Percentiles rank a stretch among this genome's conserved stretches.
Evolutionary conservation across 2,113 vertebrate species (phyloP).

Genomic region (Camelus dromedarius): DNA sequence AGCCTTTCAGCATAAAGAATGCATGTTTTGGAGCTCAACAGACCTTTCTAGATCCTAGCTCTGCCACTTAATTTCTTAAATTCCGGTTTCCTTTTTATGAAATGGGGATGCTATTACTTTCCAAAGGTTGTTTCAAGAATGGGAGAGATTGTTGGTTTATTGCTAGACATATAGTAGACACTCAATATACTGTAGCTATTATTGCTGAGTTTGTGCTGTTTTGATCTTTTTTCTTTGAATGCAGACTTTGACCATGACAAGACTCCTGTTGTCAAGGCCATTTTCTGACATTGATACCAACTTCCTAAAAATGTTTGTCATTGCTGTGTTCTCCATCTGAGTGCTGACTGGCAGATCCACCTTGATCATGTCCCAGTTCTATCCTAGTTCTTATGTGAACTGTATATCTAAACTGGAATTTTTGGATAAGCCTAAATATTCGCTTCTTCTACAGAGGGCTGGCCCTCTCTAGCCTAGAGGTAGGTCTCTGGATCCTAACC

Average conservation of each 20-base stretch:
- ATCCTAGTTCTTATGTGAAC: not conserved
- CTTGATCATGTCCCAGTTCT: not conserved
- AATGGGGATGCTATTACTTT: not conserved
- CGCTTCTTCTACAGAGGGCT: not conserved
- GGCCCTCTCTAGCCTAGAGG: not conserved
- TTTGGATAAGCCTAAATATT: not conserved
- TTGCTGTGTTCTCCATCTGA: not conserved
- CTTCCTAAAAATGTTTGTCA: not conserved
- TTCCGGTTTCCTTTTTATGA: not conserved
- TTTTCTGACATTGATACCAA: not conserved
- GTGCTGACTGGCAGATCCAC: not conserved
- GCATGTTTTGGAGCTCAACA: not conserved
- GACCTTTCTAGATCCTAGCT: not conserved
- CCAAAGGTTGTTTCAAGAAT: not conserved
- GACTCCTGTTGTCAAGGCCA: not conserved
- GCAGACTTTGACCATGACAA: not conserved
- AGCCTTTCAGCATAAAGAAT: not conserved
- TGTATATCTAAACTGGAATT: not conserved
- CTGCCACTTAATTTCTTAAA: not conserved
- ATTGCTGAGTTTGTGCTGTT: not conserved
- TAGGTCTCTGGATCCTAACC: not conserved
- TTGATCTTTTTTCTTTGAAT: slow-evolving; percentile 3
- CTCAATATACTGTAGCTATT: not conserved
- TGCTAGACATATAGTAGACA: not conserved
- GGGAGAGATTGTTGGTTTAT: not conserved